Base-by-base conservation (phyloP, 2,888 invertebrate genomes). In the Drosophila pseudotalamancana region DNA sequence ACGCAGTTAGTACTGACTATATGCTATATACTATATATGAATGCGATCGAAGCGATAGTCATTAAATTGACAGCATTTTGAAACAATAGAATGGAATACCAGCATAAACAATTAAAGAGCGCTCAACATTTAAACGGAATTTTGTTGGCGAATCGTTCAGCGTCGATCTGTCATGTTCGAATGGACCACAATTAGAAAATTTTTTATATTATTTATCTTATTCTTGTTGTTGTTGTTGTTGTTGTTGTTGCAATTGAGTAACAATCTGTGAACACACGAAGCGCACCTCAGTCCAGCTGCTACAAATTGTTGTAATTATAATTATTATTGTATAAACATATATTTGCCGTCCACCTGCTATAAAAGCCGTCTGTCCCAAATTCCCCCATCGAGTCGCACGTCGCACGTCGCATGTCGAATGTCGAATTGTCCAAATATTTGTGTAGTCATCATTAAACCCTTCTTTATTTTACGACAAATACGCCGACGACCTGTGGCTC, bases 121-220 rank as follows among this genome's bases (percentile, higher is more conserved):
- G 42, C 53, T 50, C 67, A 82, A 70, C 85, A 84, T 77, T 84
- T 87, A 84, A 84, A 81, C 84, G 84, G 82, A 87, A 87, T 81
- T 81, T 87, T 73, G 85, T 81, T 81, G 70, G 29, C 6, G 19
- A 53, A 80, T 86, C 83, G 18, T 31, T 21, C 9, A 19, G 39
- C 45, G 31, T 4, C 31, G 50, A 75, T 72, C 71, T 75, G 9
- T 8, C 50, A 43, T 56, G 55, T 54, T 14, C 27, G 27, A 16
- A 11, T 40, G 23, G 12, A 12, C 6, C 12, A 9, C 35, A 40
- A 56, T 31, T 43, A 42, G 23, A 49, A n/a, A n/a, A n/a, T n/a
- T n/a, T n/a, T n/a, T n/a, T n/a, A n/a, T n/a, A n/a, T n/a, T n/a
- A n/a, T n/a, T n/a, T n/a, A n/a, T n/a, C n/a, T n/a, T n/a, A n/a